Evolutionary conservation across 2,888 invertebrate species (phyloP), one percentile per base, ranked within the genome.

Genomic region (Tricholauxania praeusta): DNA sequence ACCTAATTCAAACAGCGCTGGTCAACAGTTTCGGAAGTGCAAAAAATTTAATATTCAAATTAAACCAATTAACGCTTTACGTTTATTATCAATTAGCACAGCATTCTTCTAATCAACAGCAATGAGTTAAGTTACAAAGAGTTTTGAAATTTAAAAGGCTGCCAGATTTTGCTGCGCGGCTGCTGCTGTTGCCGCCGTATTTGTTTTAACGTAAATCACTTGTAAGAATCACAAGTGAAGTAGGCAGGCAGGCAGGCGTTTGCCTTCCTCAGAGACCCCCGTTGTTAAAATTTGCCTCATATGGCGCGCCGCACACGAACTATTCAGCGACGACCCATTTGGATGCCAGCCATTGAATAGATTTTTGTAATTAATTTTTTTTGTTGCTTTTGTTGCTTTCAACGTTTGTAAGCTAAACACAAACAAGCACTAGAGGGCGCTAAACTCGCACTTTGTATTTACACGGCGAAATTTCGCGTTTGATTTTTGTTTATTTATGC

Each of bases 291-390:
- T 39, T 39, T 39, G 39, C 39, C 39, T 39, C 39, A 39, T 39
- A 39, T 39, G 39, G 39, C 39, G 39, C 39, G 39, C 28, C 28
- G 28, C 28, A 28, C 28, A 28, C 39, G 39, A 7, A 39, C 2
- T 39, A 39, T 10, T 39, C 51, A 63, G 76, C 79, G 80, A 82
- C 82, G 83, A 81, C 84, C 84, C 81, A 84, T 74, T 84, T 84
- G 84, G 84, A 83, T 78, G 78, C 67, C 70, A 74, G 84, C 84
- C 84, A 84, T 83, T 80, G 79, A 80, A 78, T 79, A 79, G 80
- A 81, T 82, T 77, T 77, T 80, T 80, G 79, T 80, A 83, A 82
- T 83, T 84, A 82, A 83, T 84, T 79, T 78, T 73, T 78, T 39
- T 5, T 39, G 6, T 39, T 39, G 7, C 2, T 39, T 39, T 39